Percentiles rank a stretch among this genome's conserved stretches.
Evolutionary conservation across 1,140 invertebrate genomes (phyloP).

Genomic region (Ooceraea biroi): DNA sequence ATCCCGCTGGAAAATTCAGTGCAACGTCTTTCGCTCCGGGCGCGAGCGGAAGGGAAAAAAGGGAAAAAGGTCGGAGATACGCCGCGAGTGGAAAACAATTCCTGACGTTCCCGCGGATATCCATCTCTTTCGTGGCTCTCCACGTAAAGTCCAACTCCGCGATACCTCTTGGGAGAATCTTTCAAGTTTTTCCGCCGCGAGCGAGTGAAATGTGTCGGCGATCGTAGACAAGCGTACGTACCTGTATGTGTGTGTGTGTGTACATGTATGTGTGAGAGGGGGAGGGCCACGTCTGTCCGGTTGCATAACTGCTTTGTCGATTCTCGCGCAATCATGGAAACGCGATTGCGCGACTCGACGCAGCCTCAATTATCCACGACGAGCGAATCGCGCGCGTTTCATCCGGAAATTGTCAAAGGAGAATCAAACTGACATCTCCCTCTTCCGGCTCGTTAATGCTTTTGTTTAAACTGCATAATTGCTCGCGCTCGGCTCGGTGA

Average conservation of each 20-base stretch:
- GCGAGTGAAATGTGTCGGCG: conserved; percentile 33
- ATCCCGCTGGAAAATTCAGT: conserved; percentile 45
- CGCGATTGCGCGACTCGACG: conserved; percentile 26
- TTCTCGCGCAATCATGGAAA: conserved; percentile 28
- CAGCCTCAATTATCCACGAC: conserved; percentile 2
- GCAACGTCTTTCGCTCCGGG: conserved; percentile 24
- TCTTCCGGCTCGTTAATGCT: conserved; percentile 28
- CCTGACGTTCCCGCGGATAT: conserved; percentile 49
- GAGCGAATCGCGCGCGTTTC: conserved; percentile 1
- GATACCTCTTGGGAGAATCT: conserved; percentile 42
- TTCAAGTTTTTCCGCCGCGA: conserved; percentile 9
- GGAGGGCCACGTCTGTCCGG: conserved; percentile 1
- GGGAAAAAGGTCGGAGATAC: conserved; percentile 6
- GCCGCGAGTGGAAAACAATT: conserved; percentile 26
- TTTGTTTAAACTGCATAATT: conserved; percentile 28
- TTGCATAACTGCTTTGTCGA: conserved; percentile 50
- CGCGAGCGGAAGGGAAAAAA: conserved; percentile 13
- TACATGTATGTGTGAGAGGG: no score
- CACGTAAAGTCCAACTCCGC: conserved; percentile 19
- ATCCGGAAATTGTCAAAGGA: conserved; percentile 40
- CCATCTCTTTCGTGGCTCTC: conserved; percentile 34
- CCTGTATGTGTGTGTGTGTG: no score
- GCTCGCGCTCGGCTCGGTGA: conserved; percentile 10
- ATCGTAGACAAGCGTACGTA: no score
- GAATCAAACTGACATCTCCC: conserved; percentile 21